Evolutionary conservation across 2,113 vertebrate genomes (phyloP), one percentile per base, ranked within the genome.

Genomic region (Lontra canadensis): DNA sequence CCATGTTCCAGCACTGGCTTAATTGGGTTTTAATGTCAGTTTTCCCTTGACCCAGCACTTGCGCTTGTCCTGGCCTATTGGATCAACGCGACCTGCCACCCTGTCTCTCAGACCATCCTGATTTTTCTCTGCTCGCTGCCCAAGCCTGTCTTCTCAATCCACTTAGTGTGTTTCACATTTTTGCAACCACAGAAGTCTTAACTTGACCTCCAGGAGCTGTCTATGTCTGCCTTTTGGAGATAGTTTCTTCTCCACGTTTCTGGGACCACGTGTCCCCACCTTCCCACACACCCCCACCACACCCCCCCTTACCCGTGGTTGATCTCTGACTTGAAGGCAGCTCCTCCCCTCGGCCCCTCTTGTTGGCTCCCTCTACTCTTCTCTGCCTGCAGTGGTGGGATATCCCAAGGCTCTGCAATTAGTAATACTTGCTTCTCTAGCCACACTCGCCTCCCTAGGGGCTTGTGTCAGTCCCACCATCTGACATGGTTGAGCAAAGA

Each of bases 261-360:
- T 23, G 80, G 52, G 44, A 12, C 29, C 76, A 52, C 6, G 13
- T 15, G 73, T 44, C 39, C 42, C 73, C 73, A 29, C 73, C 42
- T 13, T 44, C 73, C 26, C 73, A 29, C 7, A 7, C 13, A 76
- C 1, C 25, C 2, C 52, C 44, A 4, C 18, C 14, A 6, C 17
- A n/a, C 11, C 6, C 7, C 31, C 1, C 10, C 6, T 31, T 29
- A 44, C 26, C 15, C 3, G 3, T 20, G 18, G 10, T 36, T 39
- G 52, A 36, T 73, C 67, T 69, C 15, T 47, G 8, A 20, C 25
- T 84, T n/a, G 88, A 26, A 69, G 42, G n/a, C 7, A 17, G 26
- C 63, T 55, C 17, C 47, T 78, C 21, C 49, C 17, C 63, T 52
- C 1, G 0, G 4, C 6, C 39, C 47, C 39, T 61, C 39, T 36